Percentiles rank a stretch among this genome's conserved stretches.
Conservation (phyloP, 2,888 invertebrate genomes). For the Ptilodon capucinus region DNA sequence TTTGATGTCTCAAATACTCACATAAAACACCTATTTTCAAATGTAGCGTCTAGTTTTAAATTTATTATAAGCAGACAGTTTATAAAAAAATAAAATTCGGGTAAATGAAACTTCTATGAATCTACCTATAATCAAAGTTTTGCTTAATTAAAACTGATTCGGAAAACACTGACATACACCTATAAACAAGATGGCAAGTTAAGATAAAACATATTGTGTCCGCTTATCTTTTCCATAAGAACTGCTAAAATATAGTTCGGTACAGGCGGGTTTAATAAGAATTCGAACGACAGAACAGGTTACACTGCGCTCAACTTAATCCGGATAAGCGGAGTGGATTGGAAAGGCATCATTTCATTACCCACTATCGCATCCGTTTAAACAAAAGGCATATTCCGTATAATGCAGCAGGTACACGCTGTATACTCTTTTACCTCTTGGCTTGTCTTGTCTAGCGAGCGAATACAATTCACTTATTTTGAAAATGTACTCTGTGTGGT, state of each 20-base stretch:
- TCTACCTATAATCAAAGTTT: not conserved
- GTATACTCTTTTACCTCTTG: conserved; percentile 18
- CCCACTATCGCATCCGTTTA: conserved; percentile 56
- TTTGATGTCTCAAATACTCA: conserved; percentile 49
- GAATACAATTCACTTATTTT: too few species aligned
- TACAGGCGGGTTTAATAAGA: conserved; percentile 49
- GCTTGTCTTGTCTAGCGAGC: too few species aligned
- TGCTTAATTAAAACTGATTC: not conserved
- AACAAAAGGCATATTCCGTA: conserved; percentile 50
- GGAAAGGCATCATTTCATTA: conserved; percentile 62
- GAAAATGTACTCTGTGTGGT: too few species aligned
- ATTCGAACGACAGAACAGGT: conserved; percentile 62
- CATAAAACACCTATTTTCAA: not conserved
- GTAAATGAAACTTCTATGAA: not conserved
- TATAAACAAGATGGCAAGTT: conserved; percentile 22
- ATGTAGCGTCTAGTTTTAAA: too few species aligned
- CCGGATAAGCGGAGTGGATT: conserved; percentile 60
- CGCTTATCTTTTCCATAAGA: conserved; percentile 53
- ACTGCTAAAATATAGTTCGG: conserved; percentile 38
- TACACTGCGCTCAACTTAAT: conserved; percentile 63
- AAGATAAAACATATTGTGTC: conserved; percentile 53
- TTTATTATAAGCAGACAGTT: too few species aligned
- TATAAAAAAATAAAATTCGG: too few species aligned
- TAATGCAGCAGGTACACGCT: conserved; percentile 26
- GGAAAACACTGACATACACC: not conserved